Conservation (phyloP, 2,113 vertebrate species). For the Nanorana parkeri region DNA sequence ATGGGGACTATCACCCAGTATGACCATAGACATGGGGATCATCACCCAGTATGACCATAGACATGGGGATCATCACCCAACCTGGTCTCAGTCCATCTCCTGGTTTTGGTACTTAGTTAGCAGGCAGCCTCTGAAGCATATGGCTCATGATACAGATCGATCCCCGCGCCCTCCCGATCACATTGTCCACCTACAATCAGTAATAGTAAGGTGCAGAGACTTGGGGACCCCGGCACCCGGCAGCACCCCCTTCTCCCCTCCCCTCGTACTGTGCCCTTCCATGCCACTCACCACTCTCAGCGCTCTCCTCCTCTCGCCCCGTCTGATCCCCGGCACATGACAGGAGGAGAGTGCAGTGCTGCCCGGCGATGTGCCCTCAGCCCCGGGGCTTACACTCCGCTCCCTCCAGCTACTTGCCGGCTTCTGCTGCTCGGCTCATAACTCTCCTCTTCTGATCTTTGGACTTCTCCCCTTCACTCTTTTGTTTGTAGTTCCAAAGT, state of each 20-base stretch:
- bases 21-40: no score
- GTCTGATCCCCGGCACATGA: constrained; percentile 24
- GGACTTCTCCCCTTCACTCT: constrained; percentile 41
- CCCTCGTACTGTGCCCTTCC: background rate
- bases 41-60: no score
- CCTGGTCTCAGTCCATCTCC: background rate
- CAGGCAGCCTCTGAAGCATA: background rate
- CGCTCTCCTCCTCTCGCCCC: background rate
- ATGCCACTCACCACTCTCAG: constrained; percentile 8
- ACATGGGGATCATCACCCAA: no score
- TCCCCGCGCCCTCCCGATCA: background rate
- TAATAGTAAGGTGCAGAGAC: no score
- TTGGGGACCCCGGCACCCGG: no score
- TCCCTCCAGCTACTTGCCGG: constrained; percentile 37
- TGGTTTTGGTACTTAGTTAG: background rate
- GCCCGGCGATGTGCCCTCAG: no score
- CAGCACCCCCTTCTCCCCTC: background rate
- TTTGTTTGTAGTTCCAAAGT: constrained; percentile 42
- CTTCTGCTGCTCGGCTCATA: background rate
- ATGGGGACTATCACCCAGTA: no score
- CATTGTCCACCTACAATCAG: no score
- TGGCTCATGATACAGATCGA: background rate
- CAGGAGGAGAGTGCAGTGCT: constrained; percentile 14
- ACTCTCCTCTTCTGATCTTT: constrained; percentile 41
- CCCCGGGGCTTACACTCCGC: background rate